Evolutionary conservation across 1,140 invertebrate species (phyloP), one percentile per base, ranked within the genome.

Genomic region (Notospermus geniculatus): DNA sequence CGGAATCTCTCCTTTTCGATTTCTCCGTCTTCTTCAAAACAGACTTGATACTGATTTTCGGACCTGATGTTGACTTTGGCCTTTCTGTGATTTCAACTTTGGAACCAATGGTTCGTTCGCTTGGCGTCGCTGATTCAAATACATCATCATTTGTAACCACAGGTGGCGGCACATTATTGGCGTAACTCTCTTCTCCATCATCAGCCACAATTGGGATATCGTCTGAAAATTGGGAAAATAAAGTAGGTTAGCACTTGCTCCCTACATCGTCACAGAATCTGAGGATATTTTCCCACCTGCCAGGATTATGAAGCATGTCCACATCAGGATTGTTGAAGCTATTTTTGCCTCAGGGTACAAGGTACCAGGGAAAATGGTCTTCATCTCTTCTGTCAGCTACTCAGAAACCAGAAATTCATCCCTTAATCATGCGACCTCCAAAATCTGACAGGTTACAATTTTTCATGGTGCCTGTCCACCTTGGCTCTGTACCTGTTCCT

Each of bases 131-230:
- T 15, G 32, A 7, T 36, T 36, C 32, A 36, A 36, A 36, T 7
- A 36, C 32, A 50, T 50, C 46, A 7, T 50, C 46, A 27, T 5
- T 7, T n/a, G n/a, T 50, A n/a, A 50, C n/a, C 4, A 23, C 25
- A 50, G 46, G n/a, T 27, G 46, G 46, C n/a, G 25, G 5, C 25
- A 50, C 65, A 15, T 58, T 13, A 69, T 69, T 13, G 69, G 70
- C 54, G 60, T 55, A 19, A 70, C 39, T 63, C 65, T 67, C 11
- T 29, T 53, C 29, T 17, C 72, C 72, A 19, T 57, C 62, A 17
- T 65, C 66, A 19, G 63, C 32, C 25, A 67, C 60, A 1, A 75
- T 62, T n/a, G 66, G 62, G n/a, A 75, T 75, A 54, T 75, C 73
- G 59, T 75, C 73, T 75, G 65, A 11, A 67, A 68, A n/a, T 45